Conservation (phyloP, 2,888 invertebrate species). For the Geophilus truncorum region DNA sequence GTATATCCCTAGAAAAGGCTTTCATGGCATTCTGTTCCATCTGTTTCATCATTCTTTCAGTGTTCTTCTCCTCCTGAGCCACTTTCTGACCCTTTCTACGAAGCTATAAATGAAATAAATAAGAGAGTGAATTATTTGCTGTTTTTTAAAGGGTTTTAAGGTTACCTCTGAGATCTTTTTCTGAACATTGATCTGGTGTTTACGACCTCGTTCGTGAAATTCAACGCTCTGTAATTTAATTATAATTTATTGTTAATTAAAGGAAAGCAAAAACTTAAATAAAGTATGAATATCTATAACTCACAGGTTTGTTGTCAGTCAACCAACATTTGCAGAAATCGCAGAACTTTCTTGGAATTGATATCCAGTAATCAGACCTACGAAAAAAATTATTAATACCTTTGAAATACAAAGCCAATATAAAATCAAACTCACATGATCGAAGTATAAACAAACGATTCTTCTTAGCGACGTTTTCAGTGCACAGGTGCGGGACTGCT, state of each 20-base stretch:
- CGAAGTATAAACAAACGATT: neutral
- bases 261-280: neutral
- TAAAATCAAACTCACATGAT: neutral
- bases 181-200: slow-evolving; percentile 86
- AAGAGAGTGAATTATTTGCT: too few relatives aligned
- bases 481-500: too few relatives aligned
- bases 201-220: slow-evolving; percentile 88
- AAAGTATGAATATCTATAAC: slow-evolving; percentile 38
- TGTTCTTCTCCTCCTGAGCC: slow-evolving; percentile 68
- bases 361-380: slow-evolving; percentile 98
- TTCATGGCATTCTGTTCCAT: slow-evolving; percentile 89
- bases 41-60: slow-evolving; percentile 69
- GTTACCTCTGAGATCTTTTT: slow-evolving; percentile 69
- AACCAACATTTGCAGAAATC: slow-evolving; percentile 99
- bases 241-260: slow-evolving; percentile 23
- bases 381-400: slow-evolving; percentile 47
- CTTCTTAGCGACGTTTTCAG: too few relatives aligned
- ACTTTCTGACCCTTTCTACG: slow-evolving; percentile 76
- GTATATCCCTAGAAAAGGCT: slow-evolving; percentile 79
- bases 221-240: slow-evolving; percentile 68
- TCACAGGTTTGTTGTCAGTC: slow-evolving; percentile 84
- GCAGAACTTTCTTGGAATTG: slow-evolving; percentile 89
- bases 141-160: too few relatives aligned
- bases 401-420: neutral
- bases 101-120: slow-evolving; percentile 50